Percentiles rank a stretch among this genome's conserved stretches.
Conservation (phyloP, 2,113 vertebrate genomes). For the Aptenodytes patagonicus region DNA sequence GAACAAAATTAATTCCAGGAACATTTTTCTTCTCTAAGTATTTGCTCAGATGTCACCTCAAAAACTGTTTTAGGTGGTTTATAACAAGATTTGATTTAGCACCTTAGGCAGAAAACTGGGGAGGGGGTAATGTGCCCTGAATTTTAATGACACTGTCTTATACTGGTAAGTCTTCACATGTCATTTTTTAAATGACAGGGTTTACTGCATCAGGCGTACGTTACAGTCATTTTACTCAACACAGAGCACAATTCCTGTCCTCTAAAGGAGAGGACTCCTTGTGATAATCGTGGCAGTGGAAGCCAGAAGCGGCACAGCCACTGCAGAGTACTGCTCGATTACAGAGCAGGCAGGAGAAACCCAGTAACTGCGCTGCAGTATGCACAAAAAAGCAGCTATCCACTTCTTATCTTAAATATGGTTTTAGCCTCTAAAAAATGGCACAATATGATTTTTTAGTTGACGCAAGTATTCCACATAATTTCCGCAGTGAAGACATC, state of each 20-base stretch:
- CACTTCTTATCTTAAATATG: background rate
- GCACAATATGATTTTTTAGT: background rate
- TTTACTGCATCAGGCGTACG: background rate
- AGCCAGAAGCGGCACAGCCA: background rate
- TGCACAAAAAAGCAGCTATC: background rate
- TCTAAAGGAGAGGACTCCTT: background rate
- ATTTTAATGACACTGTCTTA: slow-evolving; percentile 45
- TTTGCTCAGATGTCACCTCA: slow-evolving; percentile 15
- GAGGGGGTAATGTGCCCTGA: background rate
- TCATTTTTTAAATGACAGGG: slow-evolving; percentile 18
- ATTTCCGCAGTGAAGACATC: background rate
- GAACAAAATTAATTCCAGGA: slow-evolving; percentile 37
- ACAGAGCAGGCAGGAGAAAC: background rate
- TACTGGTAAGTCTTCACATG: background rate
- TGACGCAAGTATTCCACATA: background rate
- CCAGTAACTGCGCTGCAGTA: background rate
- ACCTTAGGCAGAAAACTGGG: slow-evolving; percentile 30
- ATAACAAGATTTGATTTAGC: slow-evolving; percentile 43
- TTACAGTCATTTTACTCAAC: background rate
- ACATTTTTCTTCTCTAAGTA: slow-evolving; percentile 27
- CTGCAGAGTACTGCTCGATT: background rate
- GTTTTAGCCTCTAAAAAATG: background rate
- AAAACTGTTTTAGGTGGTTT: slow-evolving; percentile 28
- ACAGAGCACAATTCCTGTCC: background rate
- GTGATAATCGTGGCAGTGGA: background rate